Percentiles rank a stretch among this genome's conserved stretches.
These are phyloP conservation scores for Sebastes minor DNA, from an alignment of 2,797 vertebrate genomes.

Conservation along the genomic window DNA sequence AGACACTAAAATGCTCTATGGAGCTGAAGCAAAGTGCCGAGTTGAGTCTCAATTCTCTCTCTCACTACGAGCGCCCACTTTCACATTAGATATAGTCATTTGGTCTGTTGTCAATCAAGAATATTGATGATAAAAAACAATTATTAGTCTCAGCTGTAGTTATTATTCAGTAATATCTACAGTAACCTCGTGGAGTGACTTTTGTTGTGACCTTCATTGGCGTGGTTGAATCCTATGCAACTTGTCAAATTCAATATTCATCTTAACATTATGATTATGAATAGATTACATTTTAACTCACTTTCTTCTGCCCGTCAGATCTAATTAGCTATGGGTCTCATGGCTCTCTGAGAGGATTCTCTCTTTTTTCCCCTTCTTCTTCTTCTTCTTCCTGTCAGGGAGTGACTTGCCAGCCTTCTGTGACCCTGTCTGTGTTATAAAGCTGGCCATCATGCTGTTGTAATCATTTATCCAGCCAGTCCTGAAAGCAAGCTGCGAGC, in stretches of 20 bases:
- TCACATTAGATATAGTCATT: not conserved
- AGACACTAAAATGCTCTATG: not conserved
- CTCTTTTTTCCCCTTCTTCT: not conserved
- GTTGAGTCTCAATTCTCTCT: not conserved
- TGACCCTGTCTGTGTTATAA: conserved; percentile 61
- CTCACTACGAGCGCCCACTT: not conserved
- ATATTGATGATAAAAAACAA: not conserved
- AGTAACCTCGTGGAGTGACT: not conserved
- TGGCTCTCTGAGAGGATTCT: not conserved
- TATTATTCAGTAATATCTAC: not conserved
- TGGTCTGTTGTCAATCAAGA: not conserved
- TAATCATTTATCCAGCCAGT: conserved; percentile 66
- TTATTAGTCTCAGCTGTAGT: not conserved
- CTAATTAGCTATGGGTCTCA: conserved; percentile 56
- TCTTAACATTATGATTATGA: conserved; percentile 54
- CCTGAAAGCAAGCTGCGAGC: conserved; percentile 63
- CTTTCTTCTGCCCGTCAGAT: conserved; percentile 60
- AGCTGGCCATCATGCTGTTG: conserved; percentile 71
- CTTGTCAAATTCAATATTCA: conserved; percentile 58
- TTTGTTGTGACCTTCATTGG: conserved; percentile 9
- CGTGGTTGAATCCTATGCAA: conserved; percentile 4
- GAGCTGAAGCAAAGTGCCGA: not conserved
- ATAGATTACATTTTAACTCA: conserved; percentile 62
- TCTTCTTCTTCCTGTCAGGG: conserved; percentile 38
- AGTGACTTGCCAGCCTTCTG: conserved; percentile 45